phyloP scores from a whole-genome alignment of 2,797 vertebrate species.

The Eulemur albifrons region DNA sequence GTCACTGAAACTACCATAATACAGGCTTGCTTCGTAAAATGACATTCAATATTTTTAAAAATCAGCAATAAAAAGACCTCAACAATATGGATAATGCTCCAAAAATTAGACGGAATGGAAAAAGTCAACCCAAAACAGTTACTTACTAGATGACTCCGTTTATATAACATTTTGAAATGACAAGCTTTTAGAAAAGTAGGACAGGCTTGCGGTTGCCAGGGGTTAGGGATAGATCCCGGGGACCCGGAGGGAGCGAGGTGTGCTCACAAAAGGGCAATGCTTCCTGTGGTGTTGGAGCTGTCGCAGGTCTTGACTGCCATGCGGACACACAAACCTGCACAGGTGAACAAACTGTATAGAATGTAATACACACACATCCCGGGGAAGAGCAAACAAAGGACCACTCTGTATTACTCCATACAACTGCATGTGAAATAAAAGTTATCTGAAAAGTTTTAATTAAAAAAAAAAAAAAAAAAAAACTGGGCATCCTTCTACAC shows the following conservation, averaged over 20 bases:
- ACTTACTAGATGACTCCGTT: neutral
- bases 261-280: neutral
- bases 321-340: neutral
- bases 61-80: neutral
- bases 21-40: neutral
- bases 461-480: neutral
- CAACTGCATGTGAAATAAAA: neutral
- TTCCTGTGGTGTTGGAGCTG: neutral
- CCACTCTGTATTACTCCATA: neutral
- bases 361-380: neutral
- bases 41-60: neutral
- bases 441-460: neutral
- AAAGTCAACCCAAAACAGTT: neutral
- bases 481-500: neutral
- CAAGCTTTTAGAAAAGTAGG: neutral
- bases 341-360: neutral
- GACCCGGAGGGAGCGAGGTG: accelerated
- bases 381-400: accelerated
- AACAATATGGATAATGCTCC: neutral
- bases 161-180: neutral
- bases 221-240: neutral
- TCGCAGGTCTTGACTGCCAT: neutral
- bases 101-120: neutral
- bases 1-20: neutral
- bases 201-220: neutral